Conservation (phyloP, 2,113 vertebrate genomes). For the Ibidorhyncha struthersii region DNA sequence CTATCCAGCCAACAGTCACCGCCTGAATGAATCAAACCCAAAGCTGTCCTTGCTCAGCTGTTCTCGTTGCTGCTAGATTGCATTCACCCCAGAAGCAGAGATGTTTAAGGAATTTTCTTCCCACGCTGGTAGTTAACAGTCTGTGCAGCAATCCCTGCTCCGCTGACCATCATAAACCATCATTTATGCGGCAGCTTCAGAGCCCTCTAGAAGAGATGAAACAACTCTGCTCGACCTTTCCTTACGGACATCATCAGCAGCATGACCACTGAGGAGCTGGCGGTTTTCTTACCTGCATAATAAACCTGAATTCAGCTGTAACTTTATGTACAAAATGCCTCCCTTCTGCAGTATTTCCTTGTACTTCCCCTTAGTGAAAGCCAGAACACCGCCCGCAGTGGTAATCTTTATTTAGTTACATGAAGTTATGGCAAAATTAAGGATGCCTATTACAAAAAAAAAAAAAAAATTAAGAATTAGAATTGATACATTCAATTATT, state of each 20-base stretch:
- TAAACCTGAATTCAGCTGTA: neutral
- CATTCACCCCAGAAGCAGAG: neutral
- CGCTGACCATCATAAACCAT: neutral
- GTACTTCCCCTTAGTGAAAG: neutral
- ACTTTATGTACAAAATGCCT: neutral
- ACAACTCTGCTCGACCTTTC: neutral
- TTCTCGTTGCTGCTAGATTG: neutral
- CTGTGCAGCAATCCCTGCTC: slow-evolving; percentile 3
- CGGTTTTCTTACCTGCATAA: neutral
- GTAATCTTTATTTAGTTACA: neutral
- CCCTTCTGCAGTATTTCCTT: neutral
- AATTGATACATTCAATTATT: slow-evolving; percentile 18
- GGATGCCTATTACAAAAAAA: neutral
- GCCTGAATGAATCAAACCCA: neutral
- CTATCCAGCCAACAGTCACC: neutral
- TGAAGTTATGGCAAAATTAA: slow-evolving; percentile 13
- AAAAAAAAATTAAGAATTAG: neutral
- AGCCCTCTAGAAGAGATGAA: neutral
- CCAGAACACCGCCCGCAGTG: neutral
- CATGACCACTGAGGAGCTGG: neutral
- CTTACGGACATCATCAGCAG: neutral
- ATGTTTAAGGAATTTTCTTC: neutral
- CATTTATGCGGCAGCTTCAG: neutral
- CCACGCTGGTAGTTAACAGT: neutral
- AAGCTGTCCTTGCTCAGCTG: neutral